Evolutionary conservation across 1,140 invertebrate genomes (phyloP), one percentile per base, ranked within the genome.

Genomic region (Euborellia annulipes): DNA sequence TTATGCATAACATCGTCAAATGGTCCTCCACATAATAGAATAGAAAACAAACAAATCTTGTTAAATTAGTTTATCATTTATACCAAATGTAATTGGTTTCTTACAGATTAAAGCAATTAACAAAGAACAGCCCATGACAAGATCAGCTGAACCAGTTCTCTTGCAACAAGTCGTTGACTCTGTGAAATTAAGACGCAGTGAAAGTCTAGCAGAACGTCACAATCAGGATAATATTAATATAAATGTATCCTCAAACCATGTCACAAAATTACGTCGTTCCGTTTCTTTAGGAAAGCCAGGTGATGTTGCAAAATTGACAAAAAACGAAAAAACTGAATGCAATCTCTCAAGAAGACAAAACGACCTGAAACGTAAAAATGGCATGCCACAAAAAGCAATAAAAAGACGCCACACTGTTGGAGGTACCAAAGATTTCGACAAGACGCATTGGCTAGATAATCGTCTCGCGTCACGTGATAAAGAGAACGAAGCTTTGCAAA

Each of bases 371-470:
- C 61, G 78, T 42, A 81, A 82, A 62, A 81, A 79, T 57, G 78
- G 77, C 27, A 79, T 78, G 72, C 75, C 73, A 1, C 78, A 81
- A 58, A 63, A 80, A 36, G 82, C 79, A 30, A 85, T 88, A 50
- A 87, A 88, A 61, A 68, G 88, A 11, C 68, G 88, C n/a, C 88
- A 92, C 62, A 93, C 88, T 1, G 86, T 93, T 0, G 87, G 87
- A 22, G 87, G 88, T 14, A 85, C 82, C 0, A 84, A 87, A 58
- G 86, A 92, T 59, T 83, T 79, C 21, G 78, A 79, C 54, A 78
- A 80, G 52, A 66, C 79, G 40, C 70, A 62, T 41, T 78, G 68
- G 69, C 54, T 70, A 46, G 71, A 72, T 45, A 73, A 70, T 49
- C 65, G 69, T 45, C 50, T 69, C 22, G 64, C 65, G 69, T 45